Percentiles rank a stretch among this genome's conserved stretches.
phyloP scores from a whole-genome alignment of 2,113 vertebrate genomes.

The Rhizomys pruinosus region DNA sequence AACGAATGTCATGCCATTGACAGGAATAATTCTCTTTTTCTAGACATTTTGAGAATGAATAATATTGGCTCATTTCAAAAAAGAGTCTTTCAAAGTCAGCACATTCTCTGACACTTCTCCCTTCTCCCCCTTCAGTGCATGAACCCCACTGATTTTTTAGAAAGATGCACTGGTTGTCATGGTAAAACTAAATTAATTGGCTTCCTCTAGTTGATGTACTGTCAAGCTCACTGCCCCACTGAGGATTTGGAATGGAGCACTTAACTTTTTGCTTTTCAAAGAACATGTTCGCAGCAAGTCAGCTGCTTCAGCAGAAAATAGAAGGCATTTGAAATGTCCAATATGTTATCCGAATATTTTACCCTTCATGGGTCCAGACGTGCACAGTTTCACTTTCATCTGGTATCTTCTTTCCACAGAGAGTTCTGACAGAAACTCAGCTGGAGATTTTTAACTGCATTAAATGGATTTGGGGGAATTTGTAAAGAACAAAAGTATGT shows the following conservation, averaged over 20 bases:
- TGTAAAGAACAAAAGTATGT: slow-evolving; percentile 56
- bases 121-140: slow-evolving; percentile 26
- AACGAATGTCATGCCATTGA: slow-evolving; percentile 74
- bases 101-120: slow-evolving; percentile 67
- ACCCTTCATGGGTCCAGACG: slow-evolving; percentile 37
- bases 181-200: slow-evolving; percentile 80
- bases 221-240: slow-evolving; percentile 72
- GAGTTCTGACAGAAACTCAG: slow-evolving; percentile 62
- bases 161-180: slow-evolving; percentile 77
- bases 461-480: slow-evolving; percentile 56
- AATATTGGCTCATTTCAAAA: slow-evolving; percentile 73
- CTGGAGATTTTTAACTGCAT: slow-evolving; percentile 66
- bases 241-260: slow-evolving; percentile 73
- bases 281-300: slow-evolving; percentile 44
- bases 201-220: slow-evolving; percentile 72
- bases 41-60: slow-evolving; percentile 63
- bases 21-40: slow-evolving; percentile 49
- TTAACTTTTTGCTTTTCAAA: slow-evolving; percentile 76
- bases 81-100: slow-evolving; percentile 23
- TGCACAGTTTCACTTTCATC: slow-evolving; percentile 62
- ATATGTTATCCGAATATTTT: slow-evolving; percentile 68
- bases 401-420: slow-evolving; percentile 60
- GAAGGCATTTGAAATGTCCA: slow-evolving; percentile 45
- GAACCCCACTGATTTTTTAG: slow-evolving; percentile 50
- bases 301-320: slow-evolving; percentile 73